Conservation (phyloP, 2,888 invertebrate species). For the Loripinus fragilis region DNA sequence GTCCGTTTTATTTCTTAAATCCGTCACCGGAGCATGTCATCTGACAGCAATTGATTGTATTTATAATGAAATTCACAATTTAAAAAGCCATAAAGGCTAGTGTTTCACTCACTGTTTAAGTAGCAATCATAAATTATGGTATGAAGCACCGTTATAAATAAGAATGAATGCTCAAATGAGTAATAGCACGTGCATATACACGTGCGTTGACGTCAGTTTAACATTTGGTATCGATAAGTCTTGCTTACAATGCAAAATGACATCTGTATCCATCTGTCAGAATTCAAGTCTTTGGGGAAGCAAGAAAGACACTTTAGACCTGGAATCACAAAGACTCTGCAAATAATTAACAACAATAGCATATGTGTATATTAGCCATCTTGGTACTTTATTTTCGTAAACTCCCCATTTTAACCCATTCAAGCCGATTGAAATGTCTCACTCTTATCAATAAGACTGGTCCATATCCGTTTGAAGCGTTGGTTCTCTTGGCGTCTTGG, state of each 20-base stretch:
- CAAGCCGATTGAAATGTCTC: too few relatives aligned
- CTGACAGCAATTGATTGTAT: not conserved
- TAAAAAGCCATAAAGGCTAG: not conserved
- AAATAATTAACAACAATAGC: too few relatives aligned
- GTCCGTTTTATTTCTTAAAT: too few relatives aligned
- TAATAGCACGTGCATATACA: not conserved
- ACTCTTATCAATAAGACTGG: too few relatives aligned
- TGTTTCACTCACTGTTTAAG: not conserved
- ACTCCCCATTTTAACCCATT: too few relatives aligned
- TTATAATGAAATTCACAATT: not conserved
- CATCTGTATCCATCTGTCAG: conserved; percentile 16
- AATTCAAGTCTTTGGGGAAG: not conserved
- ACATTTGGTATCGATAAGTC: not conserved
- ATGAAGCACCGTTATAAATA: not conserved
- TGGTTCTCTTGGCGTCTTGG: too few relatives aligned
- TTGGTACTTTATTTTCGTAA: too few relatives aligned
- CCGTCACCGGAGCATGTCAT: not conserved
- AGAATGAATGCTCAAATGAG: not conserved
- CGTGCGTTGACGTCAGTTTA: not conserved
- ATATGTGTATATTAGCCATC: too few relatives aligned
- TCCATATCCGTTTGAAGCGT: too few relatives aligned
- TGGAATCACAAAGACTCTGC: too few relatives aligned
- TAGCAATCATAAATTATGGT: conserved; percentile 1
- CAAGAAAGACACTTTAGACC: too few relatives aligned
- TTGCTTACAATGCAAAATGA: not conserved